phyloP scores from a whole-genome alignment of 2,888 invertebrate genomes.

The Drosophila affinis region DNA sequence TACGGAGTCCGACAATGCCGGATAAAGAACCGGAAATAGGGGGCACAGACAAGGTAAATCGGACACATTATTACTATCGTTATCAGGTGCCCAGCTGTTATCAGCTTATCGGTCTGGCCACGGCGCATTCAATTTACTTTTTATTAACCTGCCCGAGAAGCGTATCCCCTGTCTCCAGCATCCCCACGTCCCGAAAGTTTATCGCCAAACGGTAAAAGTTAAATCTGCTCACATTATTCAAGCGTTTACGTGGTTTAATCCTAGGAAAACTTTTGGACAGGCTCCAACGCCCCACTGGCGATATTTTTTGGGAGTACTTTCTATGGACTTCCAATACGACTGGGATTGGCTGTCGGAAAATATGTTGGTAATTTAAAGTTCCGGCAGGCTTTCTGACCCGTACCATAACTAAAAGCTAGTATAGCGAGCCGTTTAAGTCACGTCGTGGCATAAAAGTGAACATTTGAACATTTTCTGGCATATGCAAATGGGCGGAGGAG shows the following conservation, averaged over 20 bases:
- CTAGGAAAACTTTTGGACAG: constrained; percentile 24
- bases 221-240: constrained; percentile 60
- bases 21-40: constrained; percentile 10
- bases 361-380: constrained; percentile 51
- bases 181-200: constrained; percentile 25
- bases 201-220: constrained; percentile 65
- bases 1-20: constrained; percentile 1
- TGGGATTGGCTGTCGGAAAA: constrained; percentile 26
- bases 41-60: constrained; percentile 47
- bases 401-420: constrained; percentile 21
- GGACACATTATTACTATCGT: constrained; percentile 60
- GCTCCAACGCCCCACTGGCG: neutral
- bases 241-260: constrained; percentile 61
- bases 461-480: constrained; percentile 40
- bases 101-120: constrained; percentile 42
- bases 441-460: constrained; percentile 56
- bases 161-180: constrained; percentile 1
- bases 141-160: constrained; percentile 57
- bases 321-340: constrained; percentile 40
- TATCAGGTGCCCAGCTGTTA: constrained; percentile 51
- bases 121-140: constrained; percentile 65
- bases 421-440: constrained; percentile 47
- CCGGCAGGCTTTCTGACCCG: constrained; percentile 17
- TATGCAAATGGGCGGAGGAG: constrained; percentile 38
- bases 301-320: constrained; percentile 21